Conservation (phyloP, 2,113 vertebrate genomes). For the Rhodinocichla rosea region DNA sequence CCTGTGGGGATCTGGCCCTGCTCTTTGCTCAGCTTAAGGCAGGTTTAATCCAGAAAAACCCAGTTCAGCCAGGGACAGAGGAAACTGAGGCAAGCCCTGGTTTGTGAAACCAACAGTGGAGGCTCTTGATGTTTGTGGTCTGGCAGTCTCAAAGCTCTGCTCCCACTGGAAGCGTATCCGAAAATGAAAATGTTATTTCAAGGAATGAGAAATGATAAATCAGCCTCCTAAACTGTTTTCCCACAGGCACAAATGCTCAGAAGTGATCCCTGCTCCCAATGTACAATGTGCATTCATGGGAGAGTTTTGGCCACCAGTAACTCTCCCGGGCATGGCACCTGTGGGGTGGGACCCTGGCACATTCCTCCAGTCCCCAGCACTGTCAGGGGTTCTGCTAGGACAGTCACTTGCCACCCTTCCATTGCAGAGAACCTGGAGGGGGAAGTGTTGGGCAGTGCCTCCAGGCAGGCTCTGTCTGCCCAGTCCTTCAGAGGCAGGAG, state of each 20-base stretch:
- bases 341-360: neutral
- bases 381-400: neutral
- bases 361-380: neutral
- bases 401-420: neutral
- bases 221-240: neutral
- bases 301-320: neutral
- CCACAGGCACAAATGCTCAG: neutral
- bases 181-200: neutral
- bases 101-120: neutral
- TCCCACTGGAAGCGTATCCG: neutral
- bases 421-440: neutral
- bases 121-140: neutral
- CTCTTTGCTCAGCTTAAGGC: neutral
- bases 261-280: fast-evolving
- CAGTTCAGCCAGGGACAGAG: neutral
- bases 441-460: neutral
- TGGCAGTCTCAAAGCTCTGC: neutral
- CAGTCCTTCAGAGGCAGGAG: neutral
- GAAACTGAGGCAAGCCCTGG: neutral
- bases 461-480: fast-evolving
- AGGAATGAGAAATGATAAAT: neutral
- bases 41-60: neutral
- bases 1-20: neutral
- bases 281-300: fast-evolving
- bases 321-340: neutral